Conservation (phyloP, 1,140 invertebrate genomes). For the Trypoxylus dichotomus region DNA sequence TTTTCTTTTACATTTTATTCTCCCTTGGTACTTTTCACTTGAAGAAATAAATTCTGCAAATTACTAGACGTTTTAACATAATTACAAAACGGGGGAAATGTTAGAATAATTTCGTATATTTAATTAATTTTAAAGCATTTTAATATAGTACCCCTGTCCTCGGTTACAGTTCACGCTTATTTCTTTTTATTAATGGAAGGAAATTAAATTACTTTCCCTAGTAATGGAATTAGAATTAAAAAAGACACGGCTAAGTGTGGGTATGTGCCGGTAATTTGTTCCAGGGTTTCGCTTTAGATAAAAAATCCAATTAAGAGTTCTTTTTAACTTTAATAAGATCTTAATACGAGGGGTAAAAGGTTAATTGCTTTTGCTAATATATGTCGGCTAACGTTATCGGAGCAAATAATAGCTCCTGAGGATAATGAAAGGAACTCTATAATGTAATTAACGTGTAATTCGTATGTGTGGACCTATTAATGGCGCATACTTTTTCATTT, state of each 20-base stretch:
- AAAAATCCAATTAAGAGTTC: constrained; percentile 19
- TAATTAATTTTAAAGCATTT: constrained; percentile 22
- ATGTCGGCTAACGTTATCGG: background rate
- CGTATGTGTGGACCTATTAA: too few relatives aligned
- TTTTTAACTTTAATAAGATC: constrained; percentile 13
- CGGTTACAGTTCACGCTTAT: background rate
- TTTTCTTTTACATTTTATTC: background rate
- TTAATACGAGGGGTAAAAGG: background rate
- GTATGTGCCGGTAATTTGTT: constrained; percentile 11
- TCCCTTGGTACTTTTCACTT: background rate
- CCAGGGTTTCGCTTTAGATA: background rate
- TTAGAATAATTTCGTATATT: background rate
- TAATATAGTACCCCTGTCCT: background rate
- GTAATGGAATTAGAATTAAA: constrained; percentile 19
- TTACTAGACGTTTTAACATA: background rate
- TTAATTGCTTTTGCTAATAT: background rate
- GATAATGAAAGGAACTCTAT: background rate
- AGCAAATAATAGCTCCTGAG: background rate
- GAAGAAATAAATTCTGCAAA: background rate
- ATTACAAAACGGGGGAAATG: background rate
- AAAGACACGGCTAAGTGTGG: background rate
- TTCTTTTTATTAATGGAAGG: constrained; percentile 23
- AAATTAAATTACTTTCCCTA: background rate
- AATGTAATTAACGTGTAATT: too few relatives aligned
- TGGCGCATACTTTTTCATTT: too few relatives aligned